A percentile compares a stretch with the other conserved stretches of the same genome.
These are phyloP conservation scores for Cyprinodon diabolis DNA, from an alignment of 2,797 vertebrate species.

Conservation along the genomic window DNA sequence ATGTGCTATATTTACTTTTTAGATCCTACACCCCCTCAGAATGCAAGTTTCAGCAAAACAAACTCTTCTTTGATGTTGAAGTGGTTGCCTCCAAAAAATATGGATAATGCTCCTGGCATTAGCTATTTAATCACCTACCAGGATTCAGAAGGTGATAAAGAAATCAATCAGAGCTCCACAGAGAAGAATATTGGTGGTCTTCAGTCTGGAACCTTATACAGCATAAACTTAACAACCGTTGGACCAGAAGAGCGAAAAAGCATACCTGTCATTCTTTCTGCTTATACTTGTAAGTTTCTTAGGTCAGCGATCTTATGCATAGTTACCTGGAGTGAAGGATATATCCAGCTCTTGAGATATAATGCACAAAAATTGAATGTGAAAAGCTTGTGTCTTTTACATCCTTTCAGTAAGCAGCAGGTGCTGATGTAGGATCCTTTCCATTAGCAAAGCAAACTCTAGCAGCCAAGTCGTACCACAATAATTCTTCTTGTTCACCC, in stretches of 20 bases:
- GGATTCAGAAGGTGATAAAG: rapidly evolving
- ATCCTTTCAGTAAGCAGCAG: background rate
- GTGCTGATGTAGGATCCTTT: background rate
- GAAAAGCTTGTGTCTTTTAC: background rate
- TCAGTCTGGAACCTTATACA: conserved; percentile 60
- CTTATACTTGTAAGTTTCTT: conserved; percentile 59
- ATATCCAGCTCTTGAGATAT: background rate
- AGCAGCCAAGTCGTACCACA: background rate
- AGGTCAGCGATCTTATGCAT: background rate
- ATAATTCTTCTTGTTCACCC: background rate
- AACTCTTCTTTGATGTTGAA: conserved; percentile 52
- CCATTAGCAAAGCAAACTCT: no score
- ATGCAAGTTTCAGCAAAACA: conserved; percentile 26
- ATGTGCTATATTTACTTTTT: conserved; percentile 6
- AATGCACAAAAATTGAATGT: background rate
- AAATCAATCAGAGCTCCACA: rapidly evolving
- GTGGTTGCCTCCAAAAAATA: conserved; percentile 45
- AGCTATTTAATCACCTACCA: conserved; percentile 43
- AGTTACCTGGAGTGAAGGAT: background rate
- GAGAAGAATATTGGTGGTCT: conserved; percentile 7
- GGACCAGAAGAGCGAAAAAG: conserved; percentile 60
- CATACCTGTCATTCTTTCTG: background rate
- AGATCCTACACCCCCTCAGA: conserved; percentile 67
- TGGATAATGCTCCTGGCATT: conserved; percentile 35
- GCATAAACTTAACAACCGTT: conserved; percentile 52